Evolutionary conservation across 2,888 invertebrate genomes (phyloP).

Genomic region (Heliconius sara): DNA sequence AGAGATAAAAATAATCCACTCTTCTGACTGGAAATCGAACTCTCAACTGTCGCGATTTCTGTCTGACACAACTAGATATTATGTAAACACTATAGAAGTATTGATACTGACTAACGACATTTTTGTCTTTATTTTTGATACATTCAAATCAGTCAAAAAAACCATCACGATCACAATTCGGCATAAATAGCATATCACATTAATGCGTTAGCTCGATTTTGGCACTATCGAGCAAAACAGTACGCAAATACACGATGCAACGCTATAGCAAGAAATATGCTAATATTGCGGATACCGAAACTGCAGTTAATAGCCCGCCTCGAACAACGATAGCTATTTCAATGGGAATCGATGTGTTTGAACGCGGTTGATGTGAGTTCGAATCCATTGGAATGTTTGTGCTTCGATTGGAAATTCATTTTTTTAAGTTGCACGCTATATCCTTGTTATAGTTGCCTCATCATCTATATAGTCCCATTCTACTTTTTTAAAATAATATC

Average conservation of each 20-base stretch:
- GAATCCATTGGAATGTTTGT: constrained; percentile 6
- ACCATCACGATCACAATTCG: not conserved
- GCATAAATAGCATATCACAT: constrained; percentile 19
- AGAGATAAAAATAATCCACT: too few relatives aligned
- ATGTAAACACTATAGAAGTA: too few relatives aligned
- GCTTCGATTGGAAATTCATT: not conserved
- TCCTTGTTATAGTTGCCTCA: too few relatives aligned
- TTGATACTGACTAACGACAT: too few relatives aligned
- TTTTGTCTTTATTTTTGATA: too few relatives aligned
- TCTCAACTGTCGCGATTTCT: too few relatives aligned
- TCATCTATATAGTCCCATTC: too few relatives aligned
- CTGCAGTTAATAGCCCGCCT: constrained; percentile 31
- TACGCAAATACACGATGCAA: constrained; percentile 38
- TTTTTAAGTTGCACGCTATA: too few relatives aligned
- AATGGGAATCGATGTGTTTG: constrained; percentile 7
- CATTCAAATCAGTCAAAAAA: not conserved
- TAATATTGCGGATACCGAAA: constrained; percentile 30
- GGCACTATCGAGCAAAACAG: constrained; percentile 32
- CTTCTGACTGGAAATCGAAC: not conserved
- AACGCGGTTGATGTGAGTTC: constrained; percentile 8
- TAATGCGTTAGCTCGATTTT: constrained; percentile 31
- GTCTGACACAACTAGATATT: too few relatives aligned
- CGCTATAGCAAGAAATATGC: constrained; percentile 36
- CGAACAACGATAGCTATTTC: constrained; percentile 12
- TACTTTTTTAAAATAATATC: too few relatives aligned